Conservation (phyloP, 1,140 invertebrate species). For the Heliconius nattereri region DNA sequence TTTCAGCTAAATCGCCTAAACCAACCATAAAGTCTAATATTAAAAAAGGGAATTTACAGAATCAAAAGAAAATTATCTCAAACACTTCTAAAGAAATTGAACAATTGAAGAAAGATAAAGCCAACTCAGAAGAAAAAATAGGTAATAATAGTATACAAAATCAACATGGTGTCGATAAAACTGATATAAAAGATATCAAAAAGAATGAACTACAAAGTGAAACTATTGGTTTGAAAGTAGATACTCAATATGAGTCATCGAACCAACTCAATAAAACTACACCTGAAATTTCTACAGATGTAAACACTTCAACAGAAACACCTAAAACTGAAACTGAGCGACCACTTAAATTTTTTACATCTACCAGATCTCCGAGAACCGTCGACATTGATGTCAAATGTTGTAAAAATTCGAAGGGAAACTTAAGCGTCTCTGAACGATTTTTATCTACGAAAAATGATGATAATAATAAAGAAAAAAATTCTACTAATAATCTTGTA, state of each 20-base stretch:
- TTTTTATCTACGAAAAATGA: conserved; percentile 70
- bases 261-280: neutral
- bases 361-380: conserved; percentile 66
- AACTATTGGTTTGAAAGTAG: conserved; percentile 41
- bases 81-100: conserved; percentile 33
- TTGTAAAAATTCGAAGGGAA: conserved; percentile 75
- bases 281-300: conserved; percentile 27
- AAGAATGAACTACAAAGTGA: conserved; percentile 39
- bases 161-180: conserved; percentile 38
- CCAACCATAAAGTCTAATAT: conserved; percentile 57
- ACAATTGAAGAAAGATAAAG: conserved; percentile 21
- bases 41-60: conserved; percentile 53
- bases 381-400: conserved; percentile 76
- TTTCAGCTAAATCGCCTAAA: conserved; percentile 57
- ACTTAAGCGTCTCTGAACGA: conserved; percentile 69
- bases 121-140: conserved; percentile 20
- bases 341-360: conserved; percentile 76
- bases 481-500: conserved; percentile 56
- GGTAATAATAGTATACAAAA: conserved; percentile 39
- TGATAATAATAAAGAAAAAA: conserved; percentile 67
- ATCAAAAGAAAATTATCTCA: conserved; percentile 54
- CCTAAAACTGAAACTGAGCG: conserved; percentile 67
- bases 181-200: conserved; percentile 34
- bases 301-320: conserved; percentile 45
- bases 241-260: conserved; percentile 3